Evolutionary conservation across 2,888 invertebrate species (phyloP), one percentile per base, ranked within the genome.

Genomic region (Amitus sp.): DNA sequence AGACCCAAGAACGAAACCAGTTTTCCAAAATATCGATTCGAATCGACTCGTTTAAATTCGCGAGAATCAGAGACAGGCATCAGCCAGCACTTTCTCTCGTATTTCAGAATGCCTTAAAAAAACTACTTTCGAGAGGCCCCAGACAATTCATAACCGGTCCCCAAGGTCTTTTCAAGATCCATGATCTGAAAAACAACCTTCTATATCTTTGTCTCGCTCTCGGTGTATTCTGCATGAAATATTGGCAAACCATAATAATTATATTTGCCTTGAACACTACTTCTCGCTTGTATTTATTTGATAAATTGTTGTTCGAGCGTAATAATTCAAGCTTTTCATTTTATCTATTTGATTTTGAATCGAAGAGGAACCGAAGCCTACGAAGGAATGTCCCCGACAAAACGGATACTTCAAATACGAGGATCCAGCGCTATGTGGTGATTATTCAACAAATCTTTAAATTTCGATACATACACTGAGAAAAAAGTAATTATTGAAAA

Each of bases 351-450:
- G n/a, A n/a, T 39, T 39, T 2, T 30, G 46, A 42, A 48, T 63
- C 83, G 45, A 85, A 92, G 92, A 92, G 87, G 89, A 90, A 64
- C 87, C 92, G 0, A 87, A 90, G 69, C 87, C 91, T 1, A 85
- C 87, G 15, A 87, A 88, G 71, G 90, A 88, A 48, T 93, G 93
- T 77, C 91, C 91, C 1, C 86, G 92, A 60, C 89, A 90, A 34
- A 92, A 92, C 75, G 93, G 93, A 51, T 90, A 89, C 80, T 93
- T 89, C 85, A 87, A 86, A 46, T 91, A 92, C 78, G 88, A 89
- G 40, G 91, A 92, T 76, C 89, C 89, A 2, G 84, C 85, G 73
- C 87, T 89, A 0, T 93, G 93, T 73, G 90, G n/a, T n/a, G n/a
- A n/a, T n/a, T n/a, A n/a, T n/a, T n/a, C n/a, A n/a, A n/a, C n/a